These are phyloP conservation scores for Turnix velox DNA, from an alignment of 2,113 vertebrate genomes.

Conservation along the genomic window DNA sequence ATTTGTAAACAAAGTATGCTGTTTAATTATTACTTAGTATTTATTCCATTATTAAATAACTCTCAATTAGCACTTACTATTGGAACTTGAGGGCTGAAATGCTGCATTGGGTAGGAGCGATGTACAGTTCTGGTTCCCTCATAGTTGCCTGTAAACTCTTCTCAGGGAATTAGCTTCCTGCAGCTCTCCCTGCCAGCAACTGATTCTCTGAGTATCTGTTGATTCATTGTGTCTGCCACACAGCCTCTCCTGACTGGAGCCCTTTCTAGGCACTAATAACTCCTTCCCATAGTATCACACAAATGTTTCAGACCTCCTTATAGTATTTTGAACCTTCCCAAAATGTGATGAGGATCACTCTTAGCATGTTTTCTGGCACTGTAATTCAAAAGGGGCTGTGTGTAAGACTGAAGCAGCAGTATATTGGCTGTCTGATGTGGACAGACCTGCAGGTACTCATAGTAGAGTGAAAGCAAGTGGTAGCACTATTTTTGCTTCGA, in stretches of 20 bases:
- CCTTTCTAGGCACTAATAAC: background rate
- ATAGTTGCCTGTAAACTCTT: background rate
- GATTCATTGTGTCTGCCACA: background rate
- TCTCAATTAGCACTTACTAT: background rate
- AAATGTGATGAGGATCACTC: background rate
- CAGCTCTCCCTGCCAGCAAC: background rate
- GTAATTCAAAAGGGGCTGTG: background rate
- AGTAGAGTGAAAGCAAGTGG: background rate
- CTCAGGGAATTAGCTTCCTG: background rate
- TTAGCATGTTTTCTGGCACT: background rate
- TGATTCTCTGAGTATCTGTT: background rate
- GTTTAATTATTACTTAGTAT: constrained; percentile 19
- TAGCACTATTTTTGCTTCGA: background rate
- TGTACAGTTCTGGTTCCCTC: background rate
- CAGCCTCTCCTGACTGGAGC: background rate
- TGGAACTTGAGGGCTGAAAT: background rate
- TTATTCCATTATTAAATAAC: constrained; percentile 32
- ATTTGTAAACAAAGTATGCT: background rate
- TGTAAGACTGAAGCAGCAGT: background rate
- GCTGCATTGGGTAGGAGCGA: background rate
- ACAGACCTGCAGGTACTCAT: rapidly evolving
- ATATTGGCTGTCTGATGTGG: background rate
- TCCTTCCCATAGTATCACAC: background rate
- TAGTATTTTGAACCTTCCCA: background rate
- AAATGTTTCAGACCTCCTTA: background rate